phyloP scores from a whole-genome alignment of 2,113 vertebrate species.

The Orientallactaga bullata region DNA sequence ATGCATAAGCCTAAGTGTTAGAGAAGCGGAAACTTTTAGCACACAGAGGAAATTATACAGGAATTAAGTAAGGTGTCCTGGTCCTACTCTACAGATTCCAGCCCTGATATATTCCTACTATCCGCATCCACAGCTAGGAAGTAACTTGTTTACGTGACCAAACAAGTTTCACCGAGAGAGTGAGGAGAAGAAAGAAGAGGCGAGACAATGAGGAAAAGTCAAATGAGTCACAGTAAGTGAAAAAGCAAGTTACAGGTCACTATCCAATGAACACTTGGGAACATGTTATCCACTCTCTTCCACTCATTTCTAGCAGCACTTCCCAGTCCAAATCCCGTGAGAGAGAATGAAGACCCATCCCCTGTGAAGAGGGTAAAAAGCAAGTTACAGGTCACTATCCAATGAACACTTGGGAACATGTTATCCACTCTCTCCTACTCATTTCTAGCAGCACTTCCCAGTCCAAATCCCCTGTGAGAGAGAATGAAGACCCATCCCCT shows the following conservation, averaged over 20 bases:
- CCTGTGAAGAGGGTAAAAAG: background rate
- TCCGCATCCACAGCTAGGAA: background rate
- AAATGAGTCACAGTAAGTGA: background rate
- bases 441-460: background rate
- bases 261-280: background rate
- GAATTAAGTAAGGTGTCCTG: background rate
- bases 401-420: background rate
- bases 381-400: background rate
- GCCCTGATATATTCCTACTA: background rate
- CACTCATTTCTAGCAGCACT: background rate
- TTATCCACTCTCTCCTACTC: background rate
- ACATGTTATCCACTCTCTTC: background rate
- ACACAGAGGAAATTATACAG: background rate
- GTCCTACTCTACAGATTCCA: background rate
- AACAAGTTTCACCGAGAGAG: background rate
- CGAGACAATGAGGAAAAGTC: background rate
- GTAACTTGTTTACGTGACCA: background rate
- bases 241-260: background rate
- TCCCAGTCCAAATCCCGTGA: background rate
- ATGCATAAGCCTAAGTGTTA: no score
- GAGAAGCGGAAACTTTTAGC: background rate
- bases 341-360: background rate
- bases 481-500: rapidly evolving
- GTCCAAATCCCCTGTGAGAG: background rate
- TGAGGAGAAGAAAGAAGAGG: background rate